A percentile compares a stretch with the other conserved stretches of the same genome.
These are phyloP conservation scores for Leistus spinibarbis DNA, from an alignment of 2,888 invertebrate species.

Conservation along the genomic window DNA sequence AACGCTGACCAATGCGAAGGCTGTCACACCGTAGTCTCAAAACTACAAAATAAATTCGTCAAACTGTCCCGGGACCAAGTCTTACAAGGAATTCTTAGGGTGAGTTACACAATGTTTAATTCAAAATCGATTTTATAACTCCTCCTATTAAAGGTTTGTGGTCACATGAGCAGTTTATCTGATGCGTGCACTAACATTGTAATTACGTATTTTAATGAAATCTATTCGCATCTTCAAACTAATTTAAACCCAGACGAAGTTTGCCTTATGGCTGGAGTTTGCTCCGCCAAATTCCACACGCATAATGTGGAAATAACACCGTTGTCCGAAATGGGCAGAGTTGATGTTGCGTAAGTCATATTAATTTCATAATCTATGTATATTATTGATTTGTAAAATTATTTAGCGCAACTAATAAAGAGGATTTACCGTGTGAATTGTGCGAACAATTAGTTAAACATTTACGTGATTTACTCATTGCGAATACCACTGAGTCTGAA, in stretches of 20 bases:
- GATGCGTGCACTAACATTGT: constrained; percentile 80
- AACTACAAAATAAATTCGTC: constrained; percentile 63
- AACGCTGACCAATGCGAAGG: constrained; percentile 53
- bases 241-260: constrained; percentile 69
- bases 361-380: neutral
- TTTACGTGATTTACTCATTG: constrained; percentile 77
- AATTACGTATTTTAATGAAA: constrained; percentile 73
- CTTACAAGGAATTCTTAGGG: constrained; percentile 62
- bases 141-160: constrained; percentile 71
- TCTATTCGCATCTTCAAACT: constrained; percentile 66
- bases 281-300: constrained; percentile 68
- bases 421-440: constrained; percentile 80
- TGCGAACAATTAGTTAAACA: constrained; percentile 84
- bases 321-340: constrained; percentile 63
- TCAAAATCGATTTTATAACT: neutral
- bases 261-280: constrained; percentile 80
- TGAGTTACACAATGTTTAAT: constrained; percentile 47
- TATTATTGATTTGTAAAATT: constrained; percentile 15
- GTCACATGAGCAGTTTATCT: constrained; percentile 72
- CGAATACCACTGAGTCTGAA: constrained; percentile 84
- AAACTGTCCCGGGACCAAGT: constrained; percentile 63
- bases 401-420: constrained; percentile 49
- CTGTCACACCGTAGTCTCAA: constrained; percentile 62
- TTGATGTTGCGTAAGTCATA: constrained; percentile 56
- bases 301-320: constrained; percentile 67